These are phyloP conservation scores for Incurvaria masculella DNA, from an alignment of 2,888 invertebrate genomes.

Conservation along the genomic window DNA sequence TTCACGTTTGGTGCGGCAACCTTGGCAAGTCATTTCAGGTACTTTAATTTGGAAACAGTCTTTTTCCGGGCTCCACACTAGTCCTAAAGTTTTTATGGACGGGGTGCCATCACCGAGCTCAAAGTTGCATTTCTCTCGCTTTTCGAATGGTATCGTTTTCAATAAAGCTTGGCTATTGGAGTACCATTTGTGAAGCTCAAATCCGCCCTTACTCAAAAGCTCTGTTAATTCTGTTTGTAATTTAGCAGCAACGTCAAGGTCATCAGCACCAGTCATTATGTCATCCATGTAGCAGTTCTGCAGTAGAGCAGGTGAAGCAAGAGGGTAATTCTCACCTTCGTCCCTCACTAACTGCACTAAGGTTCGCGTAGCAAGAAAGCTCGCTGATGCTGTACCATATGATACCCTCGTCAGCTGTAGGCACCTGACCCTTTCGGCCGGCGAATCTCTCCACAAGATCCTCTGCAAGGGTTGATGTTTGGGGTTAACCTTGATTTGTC, in stretches of 20 bases:
- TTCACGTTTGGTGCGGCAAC: conserved; percentile 7
- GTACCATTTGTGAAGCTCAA: conserved; percentile 13
- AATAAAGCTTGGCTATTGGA: background rate
- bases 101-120: conserved; percentile 8
- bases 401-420: conserved; percentile 12
- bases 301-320: conserved; percentile 7
- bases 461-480: conserved; percentile 15
- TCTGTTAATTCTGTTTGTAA: conserved; percentile 9
- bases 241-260: conserved; percentile 6
- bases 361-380: conserved; percentile 14
- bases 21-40: background rate
- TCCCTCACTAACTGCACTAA: conserved; percentile 11
- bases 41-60: conserved; percentile 6
- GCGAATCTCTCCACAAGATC: conserved; percentile 16
- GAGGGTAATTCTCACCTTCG: conserved; percentile 12
- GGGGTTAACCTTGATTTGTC: conserved; percentile 12
- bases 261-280: conserved; percentile 12
- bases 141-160: background rate
- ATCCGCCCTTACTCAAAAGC: conserved; percentile 15
- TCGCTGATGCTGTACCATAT: conserved; percentile 15
- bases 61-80: conserved; percentile 10
- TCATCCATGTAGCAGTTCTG: conserved; percentile 17
- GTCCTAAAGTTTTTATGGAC: conserved; percentile 10
- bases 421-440: conserved; percentile 8
- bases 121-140: background rate